phyloP scores from a whole-genome alignment of 2,113 vertebrate species.

The Lagopus leucura region DNA sequence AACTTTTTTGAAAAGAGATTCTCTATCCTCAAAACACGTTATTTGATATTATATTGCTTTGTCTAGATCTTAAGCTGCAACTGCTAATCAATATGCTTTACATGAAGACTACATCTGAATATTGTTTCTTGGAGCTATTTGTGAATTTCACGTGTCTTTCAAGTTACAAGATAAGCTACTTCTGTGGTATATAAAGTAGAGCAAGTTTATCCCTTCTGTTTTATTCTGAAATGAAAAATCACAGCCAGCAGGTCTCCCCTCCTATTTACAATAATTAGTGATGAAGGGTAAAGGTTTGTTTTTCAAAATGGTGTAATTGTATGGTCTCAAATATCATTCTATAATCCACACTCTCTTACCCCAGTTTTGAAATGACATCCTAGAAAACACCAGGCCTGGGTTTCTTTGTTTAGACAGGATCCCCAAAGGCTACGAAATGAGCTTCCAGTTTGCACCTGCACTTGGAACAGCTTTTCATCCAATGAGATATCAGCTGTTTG shows the following conservation, averaged over 20 bases:
- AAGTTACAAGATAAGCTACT: neutral
- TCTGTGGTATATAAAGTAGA: neutral
- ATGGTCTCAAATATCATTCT: conserved; percentile 5
- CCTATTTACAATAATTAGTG: neutral
- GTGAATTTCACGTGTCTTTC: conserved; percentile 14
- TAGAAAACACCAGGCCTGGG: neutral
- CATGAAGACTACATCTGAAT: neutral
- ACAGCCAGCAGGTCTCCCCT: neutral
- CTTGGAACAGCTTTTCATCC: neutral
- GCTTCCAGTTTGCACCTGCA: neutral
- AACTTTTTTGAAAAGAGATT: neutral
- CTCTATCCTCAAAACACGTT: neutral
- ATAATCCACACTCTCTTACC: neutral
- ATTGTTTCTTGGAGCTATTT: neutral
- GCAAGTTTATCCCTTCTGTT: neutral
- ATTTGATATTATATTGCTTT: neutral
- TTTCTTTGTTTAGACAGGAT: neutral
- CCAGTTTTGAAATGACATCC: neutral
- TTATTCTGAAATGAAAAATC: conserved; percentile 15
- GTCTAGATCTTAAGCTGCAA: neutral
- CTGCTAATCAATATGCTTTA: conserved; percentile 32
- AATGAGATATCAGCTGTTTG: neutral
- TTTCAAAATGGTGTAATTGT: neutral
- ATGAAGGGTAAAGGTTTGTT: conserved; percentile 12
- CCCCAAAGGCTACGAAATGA: neutral